Base-by-base conservation (phyloP, 2,888 invertebrate genomes). In the Pimpla rufipes region DNA sequence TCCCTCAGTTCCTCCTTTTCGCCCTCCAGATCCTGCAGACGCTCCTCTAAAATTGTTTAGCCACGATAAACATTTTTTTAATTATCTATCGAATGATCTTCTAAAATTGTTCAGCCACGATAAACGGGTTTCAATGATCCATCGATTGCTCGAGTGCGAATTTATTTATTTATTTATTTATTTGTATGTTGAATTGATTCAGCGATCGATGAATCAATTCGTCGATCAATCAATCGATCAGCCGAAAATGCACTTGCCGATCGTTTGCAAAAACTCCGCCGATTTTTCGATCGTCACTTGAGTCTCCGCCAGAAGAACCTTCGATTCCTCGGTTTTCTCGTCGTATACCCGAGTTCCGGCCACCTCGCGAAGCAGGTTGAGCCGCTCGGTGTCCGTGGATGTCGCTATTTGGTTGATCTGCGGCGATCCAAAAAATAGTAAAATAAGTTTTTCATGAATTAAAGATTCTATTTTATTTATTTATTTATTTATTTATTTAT, bases 371-470 rank as follows among this genome's bases (percentile, higher is more conserved):
- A 99, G 94, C 59, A 99, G 94, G 93, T 99, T 99, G 86, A 99
- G 94, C 82, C 99, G 95, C 89, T 99, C 98, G 0, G 98, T 97
- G 94, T 99, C 99, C 0, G 99, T 98, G 0, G 99, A 99, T 35
- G 99, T 98, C 3, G 99, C 99, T 98, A 99, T 98, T 96, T 99
- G 99, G 94, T 99, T 99, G 89, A 99, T 99, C 97, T 98, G 16
- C 11, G 90, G 42, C 85, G 82, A 29, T 29, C 29, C 29, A 29
- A 29, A 29, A 3, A 29, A 29, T 29, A 3, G 29, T 29, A 3
- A 29, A 29, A 3, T 5, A 29, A 29, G 2, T 29, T 29, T 29
- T 29, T 29, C 29, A 29, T 29, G 2, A 3, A 5, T 29, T 29
- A 29, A 29, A 29, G n/a, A n/a, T n/a, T n/a, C n/a, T n/a, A n/a